Evolutionary conservation across 92 coral and sea anemone species (phyloP), one percentile per base, ranked within the genome.

Genomic region (Blastomussa wellsi): DNA sequence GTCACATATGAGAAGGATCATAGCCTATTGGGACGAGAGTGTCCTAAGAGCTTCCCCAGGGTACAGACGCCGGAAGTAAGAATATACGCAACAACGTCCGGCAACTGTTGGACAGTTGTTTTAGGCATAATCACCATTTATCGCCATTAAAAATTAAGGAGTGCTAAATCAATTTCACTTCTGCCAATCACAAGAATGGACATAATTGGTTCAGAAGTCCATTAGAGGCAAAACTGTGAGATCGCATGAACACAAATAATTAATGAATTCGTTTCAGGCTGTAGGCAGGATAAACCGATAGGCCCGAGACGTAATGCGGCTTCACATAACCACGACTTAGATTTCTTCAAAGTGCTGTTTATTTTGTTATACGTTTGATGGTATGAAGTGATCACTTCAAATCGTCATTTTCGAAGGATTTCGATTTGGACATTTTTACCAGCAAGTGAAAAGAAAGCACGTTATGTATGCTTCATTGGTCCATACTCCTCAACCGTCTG

Each of bases 101-200:
- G 75, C 75, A 70, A 47, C 75, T 70, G 75, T 70, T 70, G 75
- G 75, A 70, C 26, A 19, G 75, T 37, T 68, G 35, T 68, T 70
- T 13, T 44, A 44, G 48, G 75, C 26, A 70, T 70, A 70, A 70
- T 70, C 44, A 70, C 48, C 44, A 32, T 38, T 70, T 35, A 70
- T 2, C 11, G 7, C n/a, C 75, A 70, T 70, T 3, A 70, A 70
- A 36, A 70, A 70, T 70, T 70, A 35, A 70, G 42, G 14, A 70
- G 48, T 35, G 44, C 44, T 35, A 62, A 15, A 70, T 38, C 44
- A 70, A 70, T 16, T 70, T 17, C 5, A 17, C 37, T 70, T 37
- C 11, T 26, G 29, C 75, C 75, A 70, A 70, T 70, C 26, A 33
- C 75, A 37, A 70, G 28, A 6, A 38, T 35, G 75, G 36, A 36